These are phyloP conservation scores for Podarcis lilfordi DNA, from an alignment of 2,797 vertebrate species.

Conservation along the genomic window DNA sequence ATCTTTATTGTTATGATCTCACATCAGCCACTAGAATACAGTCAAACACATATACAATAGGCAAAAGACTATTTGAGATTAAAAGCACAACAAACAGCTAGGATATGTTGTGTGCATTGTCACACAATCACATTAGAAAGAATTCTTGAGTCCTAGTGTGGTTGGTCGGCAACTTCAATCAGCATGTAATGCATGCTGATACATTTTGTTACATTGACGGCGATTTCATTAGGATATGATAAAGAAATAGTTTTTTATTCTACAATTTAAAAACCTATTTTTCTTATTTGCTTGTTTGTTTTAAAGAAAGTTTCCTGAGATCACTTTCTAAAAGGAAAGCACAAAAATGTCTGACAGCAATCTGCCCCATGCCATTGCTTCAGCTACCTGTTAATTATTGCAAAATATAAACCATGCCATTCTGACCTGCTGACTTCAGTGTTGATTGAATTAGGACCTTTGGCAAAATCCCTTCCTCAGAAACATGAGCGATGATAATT, in stretches of 20 bases:
- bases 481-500: conserved; percentile 58
- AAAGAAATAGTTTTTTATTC: background rate
- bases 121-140: too few relatives aligned
- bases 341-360: conserved; percentile 8
- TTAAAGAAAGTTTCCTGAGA: background rate
- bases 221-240: background rate
- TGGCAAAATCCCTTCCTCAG: conserved; percentile 56
- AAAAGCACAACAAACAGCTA: too few relatives aligned
- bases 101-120: too few relatives aligned
- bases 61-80: background rate
- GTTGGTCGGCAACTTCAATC: too few relatives aligned
- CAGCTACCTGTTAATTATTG: conserved; percentile 10
- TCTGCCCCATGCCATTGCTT: conserved; percentile 2
- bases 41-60: background rate
- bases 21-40: background rate
- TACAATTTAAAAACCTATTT: background rate
- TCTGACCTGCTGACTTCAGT: conserved; percentile 29
- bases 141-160: too few relatives aligned
- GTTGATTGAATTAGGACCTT: conserved; percentile 61
- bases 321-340: background rate
- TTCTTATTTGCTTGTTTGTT: background rate
- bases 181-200: too few relatives aligned
- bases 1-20: background rate
- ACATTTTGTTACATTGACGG: too few relatives aligned
- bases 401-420: conserved; percentile 5